Evolutionary conservation across 2,888 invertebrate species (phyloP), one percentile per base, ranked within the genome.

Genomic region (Meliscaeva auricollis): DNA sequence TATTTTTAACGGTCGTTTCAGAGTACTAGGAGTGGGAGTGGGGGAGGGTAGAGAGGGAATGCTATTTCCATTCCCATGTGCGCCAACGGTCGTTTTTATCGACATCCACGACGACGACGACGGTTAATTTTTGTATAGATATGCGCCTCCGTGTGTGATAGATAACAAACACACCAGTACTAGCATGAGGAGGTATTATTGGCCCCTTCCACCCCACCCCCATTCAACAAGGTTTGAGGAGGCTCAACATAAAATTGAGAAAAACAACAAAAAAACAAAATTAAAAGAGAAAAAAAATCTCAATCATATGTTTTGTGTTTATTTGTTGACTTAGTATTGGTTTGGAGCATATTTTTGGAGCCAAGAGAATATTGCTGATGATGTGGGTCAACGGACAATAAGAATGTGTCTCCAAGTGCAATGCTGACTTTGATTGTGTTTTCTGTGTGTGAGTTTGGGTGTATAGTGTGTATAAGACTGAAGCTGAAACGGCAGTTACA

Each of bases 361-460:
- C 80, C 68, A 75, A 17, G 17, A 9, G 64, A 17, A 11, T 22
- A 26, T 2, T 4, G 30, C 22, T 60, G 58, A 80, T 62, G 84
- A 85, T 85, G 72, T 85, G 80, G 84, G 84, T 76, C 80, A 80
- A 80, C 80, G 80, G 75, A 85, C 72, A 80, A 80, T 66, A 76
- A 76, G 66, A 62, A 79, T 75, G 79, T 74, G 70, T 74, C 73
- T 62, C 50, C 26, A 78, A 58, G n/a, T 69, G 73, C 56, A 82
- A 30, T 69, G 64, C 17, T 13, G 26, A 13, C 2, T 26, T 26
- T 26, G 2, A 3, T 26, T 26, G 4, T 26, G 26, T 26, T 26
- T 26, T 26, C 2, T 26, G 48, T n/a, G 32, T 54, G 35, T 30
- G 46, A 20, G 17, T 6, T 20, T 35, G 69, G 41, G 72, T 60